Conservation (phyloP, 1,140 invertebrate species). For the Drosophila dunni region DNA sequence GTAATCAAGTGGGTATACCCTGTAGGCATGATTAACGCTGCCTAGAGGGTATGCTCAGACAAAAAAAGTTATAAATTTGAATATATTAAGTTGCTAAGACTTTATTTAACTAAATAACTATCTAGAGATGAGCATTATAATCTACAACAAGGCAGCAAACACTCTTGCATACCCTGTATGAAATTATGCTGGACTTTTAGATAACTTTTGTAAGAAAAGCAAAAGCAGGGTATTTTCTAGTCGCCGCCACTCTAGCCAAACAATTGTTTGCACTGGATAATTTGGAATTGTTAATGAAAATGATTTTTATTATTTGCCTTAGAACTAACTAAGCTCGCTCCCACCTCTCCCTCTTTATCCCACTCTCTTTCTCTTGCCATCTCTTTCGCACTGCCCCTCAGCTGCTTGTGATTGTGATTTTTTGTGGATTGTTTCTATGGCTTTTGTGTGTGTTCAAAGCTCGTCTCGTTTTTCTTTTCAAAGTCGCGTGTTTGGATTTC, state of each 20-base stretch:
- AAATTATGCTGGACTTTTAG: no score
- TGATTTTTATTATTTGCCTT: slow-evolving; percentile 17
- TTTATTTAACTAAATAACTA: no score
- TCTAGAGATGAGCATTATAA: no score
- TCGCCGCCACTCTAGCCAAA: neutral
- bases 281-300: slow-evolving; percentile 27
- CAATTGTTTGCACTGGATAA: neutral
- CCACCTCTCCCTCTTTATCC: neutral
- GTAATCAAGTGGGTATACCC: slow-evolving; percentile 1
- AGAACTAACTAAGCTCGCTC: neutral
- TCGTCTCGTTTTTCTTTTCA: slow-evolving; percentile 69
- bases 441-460: slow-evolving; percentile 38
- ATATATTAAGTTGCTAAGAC: no score
- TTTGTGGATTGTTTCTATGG: slow-evolving; percentile 30
- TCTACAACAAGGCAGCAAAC: no score
- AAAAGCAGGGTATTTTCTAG: slow-evolving; percentile 2
- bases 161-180: no score
- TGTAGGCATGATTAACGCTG: neutral
- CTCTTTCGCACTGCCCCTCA: slow-evolving; percentile 21
- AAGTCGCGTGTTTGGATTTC: slow-evolving; percentile 52
- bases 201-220: no score
- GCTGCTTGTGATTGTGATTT: slow-evolving; percentile 38
- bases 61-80: no score
- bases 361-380: neutral
- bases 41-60: no score